Evolutionary conservation across 2,113 vertebrate species (phyloP).

Genomic region (Lampris incognitus): DNA sequence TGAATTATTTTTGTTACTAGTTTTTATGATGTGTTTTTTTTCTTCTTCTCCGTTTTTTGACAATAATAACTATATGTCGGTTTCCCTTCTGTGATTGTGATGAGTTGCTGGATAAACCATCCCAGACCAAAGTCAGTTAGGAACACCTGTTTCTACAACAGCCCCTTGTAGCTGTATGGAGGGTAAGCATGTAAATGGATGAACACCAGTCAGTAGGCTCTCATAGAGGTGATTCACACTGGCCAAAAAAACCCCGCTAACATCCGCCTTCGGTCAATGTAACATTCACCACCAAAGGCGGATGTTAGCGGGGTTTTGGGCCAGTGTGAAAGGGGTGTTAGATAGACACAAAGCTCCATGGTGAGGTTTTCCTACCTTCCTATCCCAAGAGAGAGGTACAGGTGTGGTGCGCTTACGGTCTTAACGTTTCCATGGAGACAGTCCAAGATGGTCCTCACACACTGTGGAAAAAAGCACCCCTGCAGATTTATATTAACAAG

Average conservation of each 20-base stretch:
- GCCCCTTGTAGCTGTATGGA: constrained; percentile 45
- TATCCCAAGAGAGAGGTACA: constrained; percentile 60
- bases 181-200: constrained; percentile 54
- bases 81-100: background rate
- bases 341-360: constrained; percentile 40
- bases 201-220: constrained; percentile 8
- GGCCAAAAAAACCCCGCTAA: too few relatives aligned
- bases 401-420: constrained; percentile 73
- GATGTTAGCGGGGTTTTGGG: too few relatives aligned
- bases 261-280: too few relatives aligned
- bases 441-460: constrained; percentile 71
- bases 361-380: constrained; percentile 45
- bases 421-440: constrained; percentile 86
- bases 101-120: constrained; percentile 14
- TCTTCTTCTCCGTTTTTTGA: background rate
- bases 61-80: background rate
- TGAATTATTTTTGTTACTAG: background rate
- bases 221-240: too few relatives aligned
- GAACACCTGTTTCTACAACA: constrained; percentile 13
- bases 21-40: background rate
- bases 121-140: constrained; percentile 12
- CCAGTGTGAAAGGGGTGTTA: background rate
- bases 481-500: constrained; percentile 76
- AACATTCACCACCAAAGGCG: too few relatives aligned
- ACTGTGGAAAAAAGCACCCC: constrained; percentile 47